phyloP scores from a whole-genome alignment of 2,113 vertebrate genomes.

The Theristicus caerulescens region DNA sequence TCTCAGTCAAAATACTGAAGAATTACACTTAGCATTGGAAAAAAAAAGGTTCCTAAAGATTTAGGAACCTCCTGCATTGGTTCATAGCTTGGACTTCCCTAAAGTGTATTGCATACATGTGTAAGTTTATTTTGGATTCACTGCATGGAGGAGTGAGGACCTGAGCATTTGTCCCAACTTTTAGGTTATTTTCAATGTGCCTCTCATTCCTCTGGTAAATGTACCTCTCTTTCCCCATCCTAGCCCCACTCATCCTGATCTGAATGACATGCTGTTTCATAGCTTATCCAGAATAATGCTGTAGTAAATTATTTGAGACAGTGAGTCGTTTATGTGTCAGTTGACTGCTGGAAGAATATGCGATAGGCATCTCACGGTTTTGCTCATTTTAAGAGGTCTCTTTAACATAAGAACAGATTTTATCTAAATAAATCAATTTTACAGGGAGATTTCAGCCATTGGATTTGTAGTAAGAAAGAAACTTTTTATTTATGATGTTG shows the following conservation, averaged over 20 bases:
- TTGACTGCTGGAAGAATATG: neutral
- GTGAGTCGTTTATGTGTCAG: neutral
- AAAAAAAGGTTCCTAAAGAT: neutral
- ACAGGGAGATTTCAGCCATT: conserved; percentile 13
- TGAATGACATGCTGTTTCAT: neutral
- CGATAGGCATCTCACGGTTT: neutral
- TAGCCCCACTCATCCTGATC: neutral
- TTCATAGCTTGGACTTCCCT: neutral
- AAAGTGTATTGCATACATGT: neutral
- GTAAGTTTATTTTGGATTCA: neutral
- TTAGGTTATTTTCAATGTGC: neutral
- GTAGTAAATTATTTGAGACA: neutral
- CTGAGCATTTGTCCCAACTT: neutral
- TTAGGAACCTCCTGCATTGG: neutral
- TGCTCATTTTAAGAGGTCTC: neutral
- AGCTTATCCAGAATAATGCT: neutral
- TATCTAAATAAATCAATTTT: conserved; percentile 48
- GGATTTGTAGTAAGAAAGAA: conserved; percentile 31
- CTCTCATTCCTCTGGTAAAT: neutral
- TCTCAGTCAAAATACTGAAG: neutral
- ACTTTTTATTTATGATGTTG: conserved; percentile 22
- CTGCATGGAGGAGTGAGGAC: neutral
- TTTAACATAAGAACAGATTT: conserved; percentile 4
- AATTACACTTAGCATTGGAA: neutral
- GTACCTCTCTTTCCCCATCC: neutral